Conservation (phyloP, 2,797 vertebrate species). For the Phoebastria nigripes region DNA sequence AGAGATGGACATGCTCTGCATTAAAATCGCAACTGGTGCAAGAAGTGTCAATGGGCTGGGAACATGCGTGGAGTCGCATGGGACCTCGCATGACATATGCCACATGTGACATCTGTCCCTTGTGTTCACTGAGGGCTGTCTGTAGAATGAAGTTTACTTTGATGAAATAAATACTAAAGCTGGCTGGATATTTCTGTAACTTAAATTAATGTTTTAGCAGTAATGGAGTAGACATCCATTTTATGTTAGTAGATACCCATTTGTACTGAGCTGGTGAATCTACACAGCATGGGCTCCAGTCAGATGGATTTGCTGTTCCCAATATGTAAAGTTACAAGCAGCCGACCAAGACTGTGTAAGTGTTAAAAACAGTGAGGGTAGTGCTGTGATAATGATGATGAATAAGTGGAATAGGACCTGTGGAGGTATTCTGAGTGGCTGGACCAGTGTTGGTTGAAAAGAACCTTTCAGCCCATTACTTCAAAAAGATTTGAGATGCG, state of each 20-base stretch:
- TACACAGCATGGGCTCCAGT: accelerated
- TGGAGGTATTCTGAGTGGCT: neutral
- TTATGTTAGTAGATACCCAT: neutral
- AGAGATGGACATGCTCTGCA: neutral
- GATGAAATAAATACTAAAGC: neutral
- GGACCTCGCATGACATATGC: neutral
- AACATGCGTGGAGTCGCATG: neutral
- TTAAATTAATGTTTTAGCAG: neutral
- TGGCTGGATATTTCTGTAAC: neutral
- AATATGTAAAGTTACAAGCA: neutral
- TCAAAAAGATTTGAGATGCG: neutral
- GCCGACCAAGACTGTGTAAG: neutral
- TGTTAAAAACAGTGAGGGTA: neutral
- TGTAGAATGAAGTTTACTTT: neutral
- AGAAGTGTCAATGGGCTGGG: neutral
- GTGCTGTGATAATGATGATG: neutral
- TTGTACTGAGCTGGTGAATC: neutral
- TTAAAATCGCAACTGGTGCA: neutral
- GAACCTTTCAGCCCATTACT: neutral
- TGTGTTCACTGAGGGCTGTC: accelerated
- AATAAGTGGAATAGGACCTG: neutral
- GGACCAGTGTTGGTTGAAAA: neutral
- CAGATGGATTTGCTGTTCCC: neutral
- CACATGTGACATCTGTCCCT: neutral
- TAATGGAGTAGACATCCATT: neutral